These are phyloP conservation scores for Arizona elegans DNA, from an alignment of 2,113 vertebrate genomes.

Conservation along the genomic window DNA sequence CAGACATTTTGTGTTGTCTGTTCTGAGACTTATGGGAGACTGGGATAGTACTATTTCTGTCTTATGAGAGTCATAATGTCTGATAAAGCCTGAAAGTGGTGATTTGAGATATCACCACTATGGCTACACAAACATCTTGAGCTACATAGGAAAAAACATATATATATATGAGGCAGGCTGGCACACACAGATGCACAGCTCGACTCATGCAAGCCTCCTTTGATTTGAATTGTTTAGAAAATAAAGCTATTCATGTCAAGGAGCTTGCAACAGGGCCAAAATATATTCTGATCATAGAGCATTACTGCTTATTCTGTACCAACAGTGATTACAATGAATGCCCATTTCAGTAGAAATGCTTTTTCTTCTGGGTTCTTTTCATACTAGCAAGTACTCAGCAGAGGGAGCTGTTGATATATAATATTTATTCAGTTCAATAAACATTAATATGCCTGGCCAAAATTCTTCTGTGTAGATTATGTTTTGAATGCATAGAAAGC, in stretches of 20 bases:
- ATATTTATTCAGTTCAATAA: not conserved
- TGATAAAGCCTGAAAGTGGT: no score
- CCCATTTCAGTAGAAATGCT: not conserved
- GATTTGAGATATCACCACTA: no score
- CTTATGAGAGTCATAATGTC: no score
- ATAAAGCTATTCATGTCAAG: not conserved
- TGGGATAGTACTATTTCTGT: no score
- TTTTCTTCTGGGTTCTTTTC: not conserved
- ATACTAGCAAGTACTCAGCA: not conserved
- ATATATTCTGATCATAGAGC: not conserved
- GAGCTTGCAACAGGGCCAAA: not conserved
- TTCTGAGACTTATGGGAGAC: no score
- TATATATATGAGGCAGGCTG: no score
- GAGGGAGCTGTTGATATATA: fast-evolving
- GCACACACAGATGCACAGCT: not conserved
- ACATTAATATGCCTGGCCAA: not conserved
- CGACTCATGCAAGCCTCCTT: not conserved
- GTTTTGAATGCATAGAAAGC: not conserved
- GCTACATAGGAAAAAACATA: no score
- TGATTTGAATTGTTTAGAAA: not conserved
- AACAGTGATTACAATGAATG: not conserved
- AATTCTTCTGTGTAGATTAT: not conserved
- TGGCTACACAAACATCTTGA: no score
- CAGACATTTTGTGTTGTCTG: no score
- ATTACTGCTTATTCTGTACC: not conserved